A percentile compares a stretch with the other conserved stretches of the same genome.
Evolutionary conservation across 2,797 vertebrate species (phyloP).

Genomic region (Spinus olivaceus): DNA sequence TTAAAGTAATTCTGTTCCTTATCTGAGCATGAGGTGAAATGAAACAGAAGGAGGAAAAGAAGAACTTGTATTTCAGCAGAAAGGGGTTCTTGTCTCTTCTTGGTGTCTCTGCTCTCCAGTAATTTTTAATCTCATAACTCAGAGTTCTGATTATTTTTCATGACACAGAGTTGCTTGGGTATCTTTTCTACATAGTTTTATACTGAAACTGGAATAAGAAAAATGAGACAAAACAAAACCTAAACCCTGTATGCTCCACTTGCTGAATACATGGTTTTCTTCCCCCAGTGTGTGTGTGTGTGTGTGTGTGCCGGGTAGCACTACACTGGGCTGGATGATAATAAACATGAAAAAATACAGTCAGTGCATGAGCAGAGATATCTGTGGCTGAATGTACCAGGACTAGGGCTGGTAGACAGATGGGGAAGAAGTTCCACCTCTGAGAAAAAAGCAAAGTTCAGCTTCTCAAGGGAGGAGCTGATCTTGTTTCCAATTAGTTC

Average conservation of each 20-base stretch:
- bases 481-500: not conserved
- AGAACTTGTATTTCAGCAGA: not conserved
- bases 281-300: not conserved
- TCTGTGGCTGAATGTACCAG: not conserved
- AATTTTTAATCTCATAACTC: not conserved
- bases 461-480: not conserved
- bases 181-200: not conserved
- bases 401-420: not conserved
- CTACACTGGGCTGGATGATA: not conserved
- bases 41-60: not conserved
- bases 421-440: not conserved
- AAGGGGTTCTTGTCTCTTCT: not conserved
- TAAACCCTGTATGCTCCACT: constrained; percentile 13
- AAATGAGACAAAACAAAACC: not conserved
- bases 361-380: constrained; percentile 1
- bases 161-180: not conserved
- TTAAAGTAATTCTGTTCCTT: not conserved
- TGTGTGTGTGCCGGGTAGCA: constrained; percentile 21
- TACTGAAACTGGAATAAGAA: not conserved
- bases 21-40: not conserved
- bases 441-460: not conserved
- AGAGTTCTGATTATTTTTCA: not conserved
- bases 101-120: not conserved
- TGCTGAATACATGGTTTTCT: constrained; percentile 38
- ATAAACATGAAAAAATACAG: constrained; percentile 52